These are phyloP conservation scores for Xestia rhomboidea DNA, from an alignment of 2,888 invertebrate genomes.

Conservation along the genomic window DNA sequence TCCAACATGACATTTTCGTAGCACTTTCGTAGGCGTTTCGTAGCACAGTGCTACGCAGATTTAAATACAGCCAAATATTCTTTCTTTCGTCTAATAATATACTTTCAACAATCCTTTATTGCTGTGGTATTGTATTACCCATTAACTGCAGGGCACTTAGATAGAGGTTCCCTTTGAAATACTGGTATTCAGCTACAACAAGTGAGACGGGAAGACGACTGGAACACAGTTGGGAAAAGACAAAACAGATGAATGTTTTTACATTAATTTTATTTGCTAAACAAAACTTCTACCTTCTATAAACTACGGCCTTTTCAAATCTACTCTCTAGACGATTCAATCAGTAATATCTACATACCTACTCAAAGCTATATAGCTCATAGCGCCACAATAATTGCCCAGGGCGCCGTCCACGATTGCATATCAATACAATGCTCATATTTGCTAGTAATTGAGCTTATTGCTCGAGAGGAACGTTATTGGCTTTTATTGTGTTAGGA, in stretches of 20 bases:
- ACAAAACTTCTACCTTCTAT: not conserved
- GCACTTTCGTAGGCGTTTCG: slow-evolving; percentile 59
- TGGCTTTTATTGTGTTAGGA: slow-evolving; percentile 84
- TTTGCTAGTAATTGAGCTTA: slow-evolving; percentile 85
- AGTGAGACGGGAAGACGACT: not conserved
- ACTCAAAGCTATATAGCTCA: slow-evolving; percentile 35
- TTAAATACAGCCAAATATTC: not conserved
- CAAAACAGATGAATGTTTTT: not conserved
- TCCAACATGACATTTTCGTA: slow-evolving; percentile 35
- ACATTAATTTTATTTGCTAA: not conserved
- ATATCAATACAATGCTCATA: slow-evolving; percentile 83
- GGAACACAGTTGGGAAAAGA: not conserved
- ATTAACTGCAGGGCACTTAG: not conserved
- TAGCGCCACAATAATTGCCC: slow-evolving; percentile 79
- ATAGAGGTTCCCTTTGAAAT: not conserved
- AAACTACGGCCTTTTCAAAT: slow-evolving; percentile 5
- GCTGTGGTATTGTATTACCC: not conserved
- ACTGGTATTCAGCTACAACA: not conserved
- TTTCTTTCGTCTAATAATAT: not conserved
- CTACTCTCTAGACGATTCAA: slow-evolving; percentile 46
- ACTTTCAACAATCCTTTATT: not conserved
- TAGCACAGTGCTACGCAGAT: slow-evolving; percentile 49
- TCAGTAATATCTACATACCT: slow-evolving; percentile 26
- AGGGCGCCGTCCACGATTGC: slow-evolving; percentile 84
- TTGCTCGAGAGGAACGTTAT: slow-evolving; percentile 76